Conservation (phyloP, 2,888 invertebrate species). For the Epinotia demarniana region DNA sequence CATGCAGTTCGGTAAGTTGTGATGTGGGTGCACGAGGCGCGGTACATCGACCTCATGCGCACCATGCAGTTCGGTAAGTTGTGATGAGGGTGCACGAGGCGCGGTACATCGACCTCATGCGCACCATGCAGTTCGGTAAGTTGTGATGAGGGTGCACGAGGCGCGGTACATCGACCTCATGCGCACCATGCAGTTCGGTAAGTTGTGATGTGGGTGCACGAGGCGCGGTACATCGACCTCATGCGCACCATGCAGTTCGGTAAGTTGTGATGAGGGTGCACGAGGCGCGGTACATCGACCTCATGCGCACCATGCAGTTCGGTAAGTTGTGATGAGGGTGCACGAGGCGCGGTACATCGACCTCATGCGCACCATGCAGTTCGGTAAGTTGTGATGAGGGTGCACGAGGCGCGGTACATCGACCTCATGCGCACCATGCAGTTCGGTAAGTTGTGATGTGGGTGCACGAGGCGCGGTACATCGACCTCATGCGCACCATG, state of each 20-base stretch:
- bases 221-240: slow-evolving; percentile 90
- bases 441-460: slow-evolving; percentile 92
- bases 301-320: slow-evolving; percentile 96
- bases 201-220: too few relatives aligned
- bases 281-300: slow-evolving; percentile 89
- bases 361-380: slow-evolving; percentile 95
- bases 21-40: too few relatives aligned
- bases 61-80: slow-evolving; percentile 93
- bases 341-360: slow-evolving; percentile 89
- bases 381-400: too few relatives aligned
- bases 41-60: slow-evolving; percentile 95
- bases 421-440: slow-evolving; percentile 95
- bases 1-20: slow-evolving; percentile 93
- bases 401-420: slow-evolving; percentile 89
- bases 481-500: slow-evolving; percentile 93
- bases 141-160: too few relatives aligned
- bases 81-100: too few relatives aligned
- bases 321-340: too few relatives aligned
- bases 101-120: slow-evolving; percentile 94
- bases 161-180: slow-evolving; percentile 92
- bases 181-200: slow-evolving; percentile 95
- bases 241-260: slow-evolving; percentile 96
- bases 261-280: too few relatives aligned
- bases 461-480: slow-evolving; percentile 88
- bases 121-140: slow-evolving; percentile 93